phyloP scores from a whole-genome alignment of 2,113 vertebrate genomes.

The Hippocampus abdominalis region DNA sequence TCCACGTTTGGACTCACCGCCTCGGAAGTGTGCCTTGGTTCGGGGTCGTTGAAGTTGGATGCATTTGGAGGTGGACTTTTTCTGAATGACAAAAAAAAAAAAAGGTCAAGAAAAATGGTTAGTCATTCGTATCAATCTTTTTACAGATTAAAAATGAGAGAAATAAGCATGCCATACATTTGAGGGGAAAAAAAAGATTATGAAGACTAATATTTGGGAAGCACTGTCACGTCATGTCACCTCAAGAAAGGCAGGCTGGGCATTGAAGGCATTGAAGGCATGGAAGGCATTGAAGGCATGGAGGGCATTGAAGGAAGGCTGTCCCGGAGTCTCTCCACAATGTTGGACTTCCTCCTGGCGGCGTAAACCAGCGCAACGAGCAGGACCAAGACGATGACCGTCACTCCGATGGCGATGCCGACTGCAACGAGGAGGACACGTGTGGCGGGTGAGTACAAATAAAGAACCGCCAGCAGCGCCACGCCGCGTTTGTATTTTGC shows the following conservation, averaged over 20 bases:
- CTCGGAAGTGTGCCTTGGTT: constrained; percentile 9
- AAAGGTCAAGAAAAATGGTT: too few species aligned
- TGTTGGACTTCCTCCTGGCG: constrained; percentile 51
- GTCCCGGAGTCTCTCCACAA: constrained; percentile 34
- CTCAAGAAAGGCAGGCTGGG: constrained; percentile 37
- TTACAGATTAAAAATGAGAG: too few species aligned
- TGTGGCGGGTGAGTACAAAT: not conserved
- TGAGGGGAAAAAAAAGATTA: too few species aligned
- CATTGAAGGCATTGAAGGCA: constrained; percentile 32
- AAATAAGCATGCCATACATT: not conserved
- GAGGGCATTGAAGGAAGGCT: constrained; percentile 32
- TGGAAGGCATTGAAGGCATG: constrained; percentile 33
- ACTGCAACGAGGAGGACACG: constrained; percentile 34
- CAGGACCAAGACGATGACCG: constrained; percentile 42
- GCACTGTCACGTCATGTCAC: constrained; percentile 34
- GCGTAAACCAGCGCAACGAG: constrained; percentile 55
- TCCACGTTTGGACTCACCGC: constrained; percentile 13
- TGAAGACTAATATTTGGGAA: not conserved
- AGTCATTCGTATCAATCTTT: too few species aligned
- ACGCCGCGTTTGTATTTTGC: not conserved
- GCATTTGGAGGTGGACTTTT: constrained; percentile 19
- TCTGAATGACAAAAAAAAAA: constrained; percentile 27
- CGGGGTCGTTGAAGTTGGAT: not conserved
- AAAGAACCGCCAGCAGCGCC: not conserved
- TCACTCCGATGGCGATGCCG: constrained; percentile 68